Percentiles rank a stretch among this genome's conserved stretches.
Conservation (phyloP, 2,888 invertebrate genomes). For the Noctua fimbriata region DNA sequence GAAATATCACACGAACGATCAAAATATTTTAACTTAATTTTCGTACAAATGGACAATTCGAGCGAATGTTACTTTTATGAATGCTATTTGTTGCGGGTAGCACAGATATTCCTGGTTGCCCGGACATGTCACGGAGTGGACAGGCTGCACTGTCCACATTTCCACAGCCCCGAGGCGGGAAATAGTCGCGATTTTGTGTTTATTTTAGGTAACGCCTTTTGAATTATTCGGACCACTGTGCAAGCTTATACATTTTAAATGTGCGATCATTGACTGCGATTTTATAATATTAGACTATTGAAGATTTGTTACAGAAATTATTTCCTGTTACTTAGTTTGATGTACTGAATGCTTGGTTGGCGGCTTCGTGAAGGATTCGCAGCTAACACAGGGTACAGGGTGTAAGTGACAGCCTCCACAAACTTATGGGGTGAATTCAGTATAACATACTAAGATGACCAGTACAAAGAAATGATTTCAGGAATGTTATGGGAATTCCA, state of each 20-base stretch:
- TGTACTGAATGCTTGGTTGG: no score
- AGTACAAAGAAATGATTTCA: no score
- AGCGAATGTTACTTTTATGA: conserved; percentile 67
- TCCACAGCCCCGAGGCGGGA: conserved; percentile 77
- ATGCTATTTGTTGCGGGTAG: conserved; percentile 73
- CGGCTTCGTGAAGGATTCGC: no score
- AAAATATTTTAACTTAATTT: conserved; percentile 63
- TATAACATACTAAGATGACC: no score
- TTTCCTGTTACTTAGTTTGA: no score
- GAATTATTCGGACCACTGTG: conserved; percentile 76
- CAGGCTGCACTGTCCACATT: conserved; percentile 78
- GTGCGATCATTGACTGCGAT: conserved; percentile 7
- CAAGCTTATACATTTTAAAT: conserved; percentile 52
- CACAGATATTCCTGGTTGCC: conserved; percentile 75
- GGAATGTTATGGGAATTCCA: no score
- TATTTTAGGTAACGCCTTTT: conserved; percentile 80
- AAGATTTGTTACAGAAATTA: no score
- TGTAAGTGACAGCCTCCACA: no score
- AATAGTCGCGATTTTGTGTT: conserved; percentile 81
- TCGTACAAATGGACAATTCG: conserved; percentile 54
- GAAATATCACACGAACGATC: conserved; percentile 47
- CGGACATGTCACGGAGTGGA: conserved; percentile 80
- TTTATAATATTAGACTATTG: background rate
- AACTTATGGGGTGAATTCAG: no score
- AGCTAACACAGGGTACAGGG: no score